Evolutionary conservation across 2,888 invertebrate genomes (phyloP).

Genomic region (Blastobasis adustella): DNA sequence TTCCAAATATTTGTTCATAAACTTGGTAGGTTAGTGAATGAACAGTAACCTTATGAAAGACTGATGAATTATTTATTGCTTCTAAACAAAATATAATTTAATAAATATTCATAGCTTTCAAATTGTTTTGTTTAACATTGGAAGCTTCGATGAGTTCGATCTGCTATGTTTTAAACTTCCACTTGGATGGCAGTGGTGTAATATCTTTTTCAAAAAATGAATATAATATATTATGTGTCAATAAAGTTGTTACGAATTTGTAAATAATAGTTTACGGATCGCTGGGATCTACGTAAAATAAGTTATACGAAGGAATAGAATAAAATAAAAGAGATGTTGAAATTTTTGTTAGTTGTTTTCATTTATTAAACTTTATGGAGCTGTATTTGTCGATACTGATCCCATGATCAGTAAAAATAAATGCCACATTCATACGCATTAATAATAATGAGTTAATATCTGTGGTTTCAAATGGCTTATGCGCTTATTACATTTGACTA

Average conservation of each 20-base stretch:
- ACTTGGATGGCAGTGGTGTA: not conserved
- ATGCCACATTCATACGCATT: too few relatives aligned
- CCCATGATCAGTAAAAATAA: too few relatives aligned
- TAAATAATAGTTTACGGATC: conserved; percentile 31
- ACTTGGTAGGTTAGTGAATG: conserved; percentile 30
- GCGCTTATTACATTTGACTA: too few relatives aligned
- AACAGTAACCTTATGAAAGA: conserved; percentile 52
- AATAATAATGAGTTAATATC: too few relatives aligned
- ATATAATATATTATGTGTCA: not conserved
- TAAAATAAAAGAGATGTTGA: conserved; percentile 47
- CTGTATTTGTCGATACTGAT: too few relatives aligned
- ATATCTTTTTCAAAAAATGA: not conserved
- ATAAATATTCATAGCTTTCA: too few relatives aligned
- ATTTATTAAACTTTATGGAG: not conserved
- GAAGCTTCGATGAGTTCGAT: too few relatives aligned
- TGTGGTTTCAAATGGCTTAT: too few relatives aligned
- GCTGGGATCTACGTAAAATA: conserved; percentile 19
- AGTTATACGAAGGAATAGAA: conserved; percentile 35
- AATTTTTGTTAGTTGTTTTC: conserved; percentile 25
- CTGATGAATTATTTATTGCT: conserved; percentile 43
- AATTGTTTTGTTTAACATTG: too few relatives aligned
- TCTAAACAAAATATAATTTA: conserved; percentile 7
- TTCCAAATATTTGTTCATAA: conserved; percentile 5
- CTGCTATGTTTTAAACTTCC: too few relatives aligned
- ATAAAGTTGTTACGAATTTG: conserved; percentile 20